phyloP scores from a whole-genome alignment of 2,113 vertebrate species.

The Antidorcas marsupialis region DNA sequence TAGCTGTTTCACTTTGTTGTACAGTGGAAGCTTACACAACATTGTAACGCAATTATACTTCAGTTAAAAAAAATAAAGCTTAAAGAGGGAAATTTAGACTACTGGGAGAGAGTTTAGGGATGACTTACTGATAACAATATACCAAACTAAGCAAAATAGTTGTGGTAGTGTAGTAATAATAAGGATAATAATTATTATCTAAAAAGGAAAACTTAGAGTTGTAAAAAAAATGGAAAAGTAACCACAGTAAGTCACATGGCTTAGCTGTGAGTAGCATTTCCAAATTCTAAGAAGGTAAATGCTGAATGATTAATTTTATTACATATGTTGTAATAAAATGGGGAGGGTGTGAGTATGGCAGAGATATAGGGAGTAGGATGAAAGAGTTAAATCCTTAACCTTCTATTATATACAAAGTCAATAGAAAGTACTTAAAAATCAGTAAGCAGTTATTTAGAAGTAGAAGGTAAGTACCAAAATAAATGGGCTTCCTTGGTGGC shows the following conservation, averaged over 20 bases:
- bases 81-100: background rate
- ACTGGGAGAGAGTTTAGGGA: background rate
- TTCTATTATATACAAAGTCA: background rate
- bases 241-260: background rate
- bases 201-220: background rate
- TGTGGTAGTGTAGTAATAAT: background rate
- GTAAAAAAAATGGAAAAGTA: background rate
- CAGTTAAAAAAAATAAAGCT: background rate
- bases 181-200: background rate
- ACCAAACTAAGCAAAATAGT: background rate
- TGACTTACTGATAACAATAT: background rate
- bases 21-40: background rate
- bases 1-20: background rate
- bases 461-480: background rate
- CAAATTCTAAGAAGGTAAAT: background rate
- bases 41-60: background rate
- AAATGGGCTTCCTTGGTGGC: background rate
- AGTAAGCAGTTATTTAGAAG: background rate
- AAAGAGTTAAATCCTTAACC: constrained; percentile 1
- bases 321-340: background rate
- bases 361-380: background rate
- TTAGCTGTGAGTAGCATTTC: background rate
- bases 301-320: background rate
- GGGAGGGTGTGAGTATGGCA: background rate
- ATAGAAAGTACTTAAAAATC: constrained; percentile 14